Percentiles rank a stretch among this genome's conserved stretches.
phyloP scores from a whole-genome alignment of 2,113 vertebrate genomes.

The Struthidea cinerea region DNA sequence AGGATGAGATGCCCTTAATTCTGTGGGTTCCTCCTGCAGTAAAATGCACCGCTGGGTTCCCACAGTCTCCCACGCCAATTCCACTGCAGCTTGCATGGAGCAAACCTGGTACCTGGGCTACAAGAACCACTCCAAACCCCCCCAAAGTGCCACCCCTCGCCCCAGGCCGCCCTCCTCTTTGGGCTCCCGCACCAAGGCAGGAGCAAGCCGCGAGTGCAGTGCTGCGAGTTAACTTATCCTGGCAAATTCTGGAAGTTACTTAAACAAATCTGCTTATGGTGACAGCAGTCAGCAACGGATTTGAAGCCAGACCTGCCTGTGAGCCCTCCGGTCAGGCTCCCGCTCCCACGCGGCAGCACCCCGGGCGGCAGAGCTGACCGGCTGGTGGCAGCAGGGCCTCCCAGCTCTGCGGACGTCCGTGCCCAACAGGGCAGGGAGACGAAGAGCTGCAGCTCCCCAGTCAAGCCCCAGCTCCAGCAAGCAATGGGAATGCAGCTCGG shows the following conservation, averaged over 20 bases:
- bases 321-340: not conserved
- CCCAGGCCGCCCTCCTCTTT: accelerated
- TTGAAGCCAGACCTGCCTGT: not conserved
- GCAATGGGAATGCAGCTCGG: not conserved
- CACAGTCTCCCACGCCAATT: accelerated
- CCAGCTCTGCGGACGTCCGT: accelerated
- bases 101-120: accelerated
- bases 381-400: not conserved
- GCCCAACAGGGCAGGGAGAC: accelerated
- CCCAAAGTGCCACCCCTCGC: not conserved
- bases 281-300: not conserved
- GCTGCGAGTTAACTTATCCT: not conserved
- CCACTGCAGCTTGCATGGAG: accelerated
- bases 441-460: not conserved
- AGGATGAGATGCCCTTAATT: not conserved
- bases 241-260: not conserved
- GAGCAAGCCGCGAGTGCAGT: accelerated
- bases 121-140: accelerated
- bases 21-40: accelerated
- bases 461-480: not conserved
- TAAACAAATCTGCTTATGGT: not conserved
- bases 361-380: not conserved
- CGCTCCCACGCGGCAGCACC: not conserved
- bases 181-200: accelerated
- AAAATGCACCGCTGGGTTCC: accelerated